Percentiles rank a stretch among this genome's conserved stretches.
These are phyloP conservation scores for Conus betulinus DNA, from an alignment of 1,140 invertebrate species.

Conservation along the genomic window DNA sequence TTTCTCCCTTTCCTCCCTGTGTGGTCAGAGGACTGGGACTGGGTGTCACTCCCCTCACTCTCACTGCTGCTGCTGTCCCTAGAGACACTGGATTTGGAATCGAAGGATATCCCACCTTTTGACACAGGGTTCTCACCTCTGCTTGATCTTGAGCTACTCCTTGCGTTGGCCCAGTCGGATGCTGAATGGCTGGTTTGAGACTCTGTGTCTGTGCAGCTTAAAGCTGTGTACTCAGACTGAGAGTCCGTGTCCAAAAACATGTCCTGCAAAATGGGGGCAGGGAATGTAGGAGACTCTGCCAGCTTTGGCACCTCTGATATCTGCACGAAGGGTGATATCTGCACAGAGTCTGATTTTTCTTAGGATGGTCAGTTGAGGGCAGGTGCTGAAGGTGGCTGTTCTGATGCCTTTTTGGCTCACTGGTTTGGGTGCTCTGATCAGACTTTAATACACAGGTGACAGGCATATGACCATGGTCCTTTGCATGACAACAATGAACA, in stretches of 20 bases:
- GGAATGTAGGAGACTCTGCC: background rate
- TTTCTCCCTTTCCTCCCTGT: background rate
- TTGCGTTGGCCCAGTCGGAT: background rate
- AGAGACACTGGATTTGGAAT: background rate
- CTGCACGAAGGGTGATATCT: too few relatives aligned
- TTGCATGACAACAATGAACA: background rate
- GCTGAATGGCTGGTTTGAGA: background rate
- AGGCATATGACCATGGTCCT: background rate
- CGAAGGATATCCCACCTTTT: background rate
- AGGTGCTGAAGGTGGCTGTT: too few relatives aligned
- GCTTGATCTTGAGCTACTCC: background rate
- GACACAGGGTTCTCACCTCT: background rate
- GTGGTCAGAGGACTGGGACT: background rate
- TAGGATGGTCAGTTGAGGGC: too few relatives aligned
- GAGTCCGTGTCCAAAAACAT: background rate
- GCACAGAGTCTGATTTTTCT: too few relatives aligned
- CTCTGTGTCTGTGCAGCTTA: background rate
- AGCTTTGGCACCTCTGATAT: too few relatives aligned
- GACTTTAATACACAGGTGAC: background rate
- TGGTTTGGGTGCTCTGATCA: background rate
- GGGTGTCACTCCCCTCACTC: background rate
- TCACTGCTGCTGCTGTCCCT: background rate
- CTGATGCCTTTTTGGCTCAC: background rate
- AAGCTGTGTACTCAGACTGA: background rate
- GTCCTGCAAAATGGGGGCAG: background rate